Conservation (phyloP, 2,797 vertebrate genomes). For the Fringilla coelebs region DNA sequence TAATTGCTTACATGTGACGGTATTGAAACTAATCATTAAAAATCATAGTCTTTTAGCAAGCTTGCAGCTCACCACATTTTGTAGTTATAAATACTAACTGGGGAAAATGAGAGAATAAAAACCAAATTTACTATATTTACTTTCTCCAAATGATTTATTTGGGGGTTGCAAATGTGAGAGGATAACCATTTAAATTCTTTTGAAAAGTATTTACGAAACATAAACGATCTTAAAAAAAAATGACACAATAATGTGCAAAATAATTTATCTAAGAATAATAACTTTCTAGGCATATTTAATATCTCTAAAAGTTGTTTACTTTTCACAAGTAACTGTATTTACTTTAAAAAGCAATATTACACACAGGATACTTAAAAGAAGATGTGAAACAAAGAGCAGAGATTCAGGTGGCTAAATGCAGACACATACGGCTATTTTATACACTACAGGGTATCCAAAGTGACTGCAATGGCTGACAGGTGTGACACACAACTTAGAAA, state of each 20-base stretch:
- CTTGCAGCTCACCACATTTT: neutral
- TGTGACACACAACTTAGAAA: neutral
- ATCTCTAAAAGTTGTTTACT: neutral
- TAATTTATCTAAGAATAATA: neutral
- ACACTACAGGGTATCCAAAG: neutral
- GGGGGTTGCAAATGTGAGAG: neutral
- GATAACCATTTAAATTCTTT: neutral
- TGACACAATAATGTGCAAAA: neutral
- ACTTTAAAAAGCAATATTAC: neutral
- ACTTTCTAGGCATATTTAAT: neutral
- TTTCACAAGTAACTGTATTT: neutral
- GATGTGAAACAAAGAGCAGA: neutral
- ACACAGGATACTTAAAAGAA: neutral
- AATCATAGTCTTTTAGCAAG: neutral
- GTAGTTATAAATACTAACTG: neutral
- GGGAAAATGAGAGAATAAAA: neutral
- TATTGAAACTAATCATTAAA: neutral
- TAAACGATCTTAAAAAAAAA: neutral
- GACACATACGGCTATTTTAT: neutral
- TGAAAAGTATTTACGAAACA: neutral
- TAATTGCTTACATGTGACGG: neutral
- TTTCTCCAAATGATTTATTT: neutral
- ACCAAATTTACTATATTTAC: neutral
- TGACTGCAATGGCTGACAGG: neutral
- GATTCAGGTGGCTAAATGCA: neutral